Evolutionary conservation across 2,888 invertebrate genomes (phyloP).

Genomic region (Troides aeacus): DNA sequence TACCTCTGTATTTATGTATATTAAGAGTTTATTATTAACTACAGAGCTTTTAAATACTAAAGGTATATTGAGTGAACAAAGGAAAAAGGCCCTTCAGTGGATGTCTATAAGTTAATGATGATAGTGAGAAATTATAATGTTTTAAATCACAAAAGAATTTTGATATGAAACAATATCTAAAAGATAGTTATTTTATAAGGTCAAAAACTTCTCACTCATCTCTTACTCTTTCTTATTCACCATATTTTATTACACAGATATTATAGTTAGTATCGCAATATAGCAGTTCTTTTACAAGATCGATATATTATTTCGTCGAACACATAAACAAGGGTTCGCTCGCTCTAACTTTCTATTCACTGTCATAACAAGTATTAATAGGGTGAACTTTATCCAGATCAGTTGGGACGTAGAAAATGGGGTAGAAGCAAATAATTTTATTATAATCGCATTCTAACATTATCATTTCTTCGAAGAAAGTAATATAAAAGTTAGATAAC

Average conservation of each 20-base stretch:
- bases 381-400: slow-evolving; percentile 1
- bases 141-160: no score
- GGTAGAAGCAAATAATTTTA: not conserved
- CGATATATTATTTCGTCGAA: slow-evolving; percentile 2
- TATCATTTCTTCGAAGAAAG: not conserved
- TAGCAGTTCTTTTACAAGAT: not conserved
- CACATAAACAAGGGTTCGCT: slow-evolving; percentile 1
- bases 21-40: no score
- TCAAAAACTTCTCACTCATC: not conserved
- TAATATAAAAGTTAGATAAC: not conserved
- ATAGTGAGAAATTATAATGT: no score
- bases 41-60: no score
- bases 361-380: slow-evolving; percentile 9
- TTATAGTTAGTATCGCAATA: not conserved
- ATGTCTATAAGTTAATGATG: no score
- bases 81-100: no score
- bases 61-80: no score
- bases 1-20: no score
- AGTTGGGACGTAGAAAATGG: not conserved
- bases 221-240: not conserved
- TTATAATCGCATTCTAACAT: not conserved
- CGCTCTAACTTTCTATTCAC: slow-evolving; percentile 1
- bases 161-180: not conserved
- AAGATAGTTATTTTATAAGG: not conserved
- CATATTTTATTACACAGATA: not conserved